These are phyloP conservation scores for Staurois parvus DNA, from an alignment of 2,797 vertebrate genomes.

Conservation along the genomic window DNA sequence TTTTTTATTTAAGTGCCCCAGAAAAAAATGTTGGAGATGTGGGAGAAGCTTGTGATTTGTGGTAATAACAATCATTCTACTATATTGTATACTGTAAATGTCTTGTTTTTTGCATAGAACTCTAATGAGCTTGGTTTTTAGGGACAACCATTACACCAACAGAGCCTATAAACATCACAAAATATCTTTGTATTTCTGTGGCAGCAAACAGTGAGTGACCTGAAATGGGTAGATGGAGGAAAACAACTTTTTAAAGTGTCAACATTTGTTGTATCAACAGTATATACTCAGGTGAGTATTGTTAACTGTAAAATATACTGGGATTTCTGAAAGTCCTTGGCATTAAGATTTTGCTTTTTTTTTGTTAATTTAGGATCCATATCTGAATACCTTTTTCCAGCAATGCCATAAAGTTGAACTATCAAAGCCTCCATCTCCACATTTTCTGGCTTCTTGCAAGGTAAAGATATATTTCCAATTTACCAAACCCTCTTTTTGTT, in stretches of 20 bases:
- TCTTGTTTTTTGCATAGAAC: no score
- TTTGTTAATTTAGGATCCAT: conserved; percentile 85
- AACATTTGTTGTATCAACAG: conserved; percentile 90
- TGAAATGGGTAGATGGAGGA: conserved; percentile 95
- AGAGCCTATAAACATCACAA: no score
- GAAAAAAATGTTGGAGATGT: no score
- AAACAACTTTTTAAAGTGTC: conserved; percentile 93
- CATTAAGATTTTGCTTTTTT: background rate
- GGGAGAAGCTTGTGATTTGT: no score
- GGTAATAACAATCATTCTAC: no score
- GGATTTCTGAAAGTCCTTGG: background rate
- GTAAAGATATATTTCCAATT: conserved; percentile 72
- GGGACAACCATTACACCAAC: no score
- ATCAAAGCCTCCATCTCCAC: conserved; percentile 89
- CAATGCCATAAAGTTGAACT: conserved; percentile 95
- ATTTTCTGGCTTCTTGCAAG: conserved; percentile 91
- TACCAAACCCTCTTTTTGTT: no score
- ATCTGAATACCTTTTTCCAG: conserved; percentile 93
- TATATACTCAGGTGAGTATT: conserved; percentile 92
- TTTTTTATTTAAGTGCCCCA: no score
- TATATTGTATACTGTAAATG: no score
- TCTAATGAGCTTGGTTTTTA: no score
- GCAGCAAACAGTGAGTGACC: conserved; percentile 82
- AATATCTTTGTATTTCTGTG: conserved; percentile 25
- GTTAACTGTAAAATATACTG: background rate